A percentile compares a stretch with the other conserved stretches of the same genome.
These are phyloP conservation scores for Tetragonisca angustula DNA, from an alignment of 2,888 invertebrate species.

Conservation along the genomic window DNA sequence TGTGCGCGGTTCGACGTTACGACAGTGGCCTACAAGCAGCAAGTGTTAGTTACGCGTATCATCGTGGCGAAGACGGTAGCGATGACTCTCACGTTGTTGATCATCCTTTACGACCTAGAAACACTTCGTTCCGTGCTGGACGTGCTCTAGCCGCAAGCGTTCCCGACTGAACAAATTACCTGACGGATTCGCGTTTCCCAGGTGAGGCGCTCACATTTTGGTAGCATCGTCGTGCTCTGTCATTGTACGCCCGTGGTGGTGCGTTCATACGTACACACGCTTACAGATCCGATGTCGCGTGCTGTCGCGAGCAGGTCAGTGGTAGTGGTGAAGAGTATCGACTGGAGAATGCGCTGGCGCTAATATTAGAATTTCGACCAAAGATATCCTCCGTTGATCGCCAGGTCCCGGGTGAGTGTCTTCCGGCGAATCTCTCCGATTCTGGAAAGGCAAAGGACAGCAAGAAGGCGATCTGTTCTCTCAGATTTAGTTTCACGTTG, in stretches of 20 bases:
- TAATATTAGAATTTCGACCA: slow-evolving; percentile 74
- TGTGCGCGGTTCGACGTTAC: slow-evolving; percentile 71
- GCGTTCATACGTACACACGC: slow-evolving; percentile 27
- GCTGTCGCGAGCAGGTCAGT: slow-evolving; percentile 16
- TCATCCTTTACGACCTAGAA: slow-evolving; percentile 31
- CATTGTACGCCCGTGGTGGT: background rate
- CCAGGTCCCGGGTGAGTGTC: slow-evolving; percentile 45
- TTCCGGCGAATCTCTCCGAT: slow-evolving; percentile 12
- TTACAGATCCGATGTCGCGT: slow-evolving; percentile 38
- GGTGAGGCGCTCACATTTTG: slow-evolving; percentile 52
- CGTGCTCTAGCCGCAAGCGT: slow-evolving; percentile 23
- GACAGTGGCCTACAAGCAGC: slow-evolving; percentile 45
- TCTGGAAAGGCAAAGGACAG: background rate
- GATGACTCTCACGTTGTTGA: slow-evolving; percentile 50
- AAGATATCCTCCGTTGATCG: slow-evolving; percentile 48
- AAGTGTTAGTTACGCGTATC: slow-evolving; percentile 62
- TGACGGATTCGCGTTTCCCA: slow-evolving; percentile 22
- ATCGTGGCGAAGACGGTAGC: slow-evolving; percentile 58
- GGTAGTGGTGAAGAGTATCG: slow-evolving; percentile 65
- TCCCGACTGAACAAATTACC: slow-evolving; percentile 3
- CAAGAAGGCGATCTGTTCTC: slow-evolving; percentile 9
- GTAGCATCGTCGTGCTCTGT: slow-evolving; percentile 23
- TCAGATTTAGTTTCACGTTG: slow-evolving; percentile 4
- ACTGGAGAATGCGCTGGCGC: slow-evolving; percentile 58
- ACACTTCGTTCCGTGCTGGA: slow-evolving; percentile 1